Conservation (phyloP, 2,113 vertebrate species). For the Dasyurus viverrinus region DNA sequence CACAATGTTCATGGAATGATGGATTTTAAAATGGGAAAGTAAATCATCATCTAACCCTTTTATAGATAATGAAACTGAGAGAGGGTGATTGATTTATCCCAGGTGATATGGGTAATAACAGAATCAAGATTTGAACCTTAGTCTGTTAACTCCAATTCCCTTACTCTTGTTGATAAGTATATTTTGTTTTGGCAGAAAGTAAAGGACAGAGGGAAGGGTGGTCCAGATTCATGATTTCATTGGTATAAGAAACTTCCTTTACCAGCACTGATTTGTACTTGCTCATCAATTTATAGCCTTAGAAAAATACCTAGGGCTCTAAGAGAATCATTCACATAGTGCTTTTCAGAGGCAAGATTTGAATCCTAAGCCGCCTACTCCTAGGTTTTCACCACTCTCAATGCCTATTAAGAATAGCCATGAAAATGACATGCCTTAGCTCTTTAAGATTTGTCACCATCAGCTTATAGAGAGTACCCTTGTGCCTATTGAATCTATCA, state of each 20-base stretch:
- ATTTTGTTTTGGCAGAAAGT: not conserved
- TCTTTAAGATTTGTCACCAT: slow-evolving; percentile 55
- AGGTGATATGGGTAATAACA: not conserved
- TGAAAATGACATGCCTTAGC: not conserved
- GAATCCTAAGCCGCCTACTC: not conserved
- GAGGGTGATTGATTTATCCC: not conserved
- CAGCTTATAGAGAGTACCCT: slow-evolving; percentile 20
- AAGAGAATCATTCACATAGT: not conserved
- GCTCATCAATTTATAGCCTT: not conserved
- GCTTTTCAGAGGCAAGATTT: not conserved
- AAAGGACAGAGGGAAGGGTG: not conserved
- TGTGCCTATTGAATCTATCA: not conserved
- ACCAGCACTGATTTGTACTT: not conserved
- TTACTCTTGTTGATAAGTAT: not conserved
- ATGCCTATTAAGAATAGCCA: not conserved
- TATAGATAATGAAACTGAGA: not conserved
- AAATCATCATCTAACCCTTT: not conserved
- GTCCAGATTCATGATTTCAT: not conserved
- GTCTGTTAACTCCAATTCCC: not conserved
- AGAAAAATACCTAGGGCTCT: not conserved
- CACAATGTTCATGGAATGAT: not conserved
- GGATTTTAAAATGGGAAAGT: not conserved
- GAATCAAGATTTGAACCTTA: not conserved
- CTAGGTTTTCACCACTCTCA: not conserved
- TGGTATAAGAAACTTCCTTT: not conserved